Base-by-base conservation (phyloP, 37 sponge, comb jelly and placozoan species). In the Aphrocallistes beatrix region DNA sequence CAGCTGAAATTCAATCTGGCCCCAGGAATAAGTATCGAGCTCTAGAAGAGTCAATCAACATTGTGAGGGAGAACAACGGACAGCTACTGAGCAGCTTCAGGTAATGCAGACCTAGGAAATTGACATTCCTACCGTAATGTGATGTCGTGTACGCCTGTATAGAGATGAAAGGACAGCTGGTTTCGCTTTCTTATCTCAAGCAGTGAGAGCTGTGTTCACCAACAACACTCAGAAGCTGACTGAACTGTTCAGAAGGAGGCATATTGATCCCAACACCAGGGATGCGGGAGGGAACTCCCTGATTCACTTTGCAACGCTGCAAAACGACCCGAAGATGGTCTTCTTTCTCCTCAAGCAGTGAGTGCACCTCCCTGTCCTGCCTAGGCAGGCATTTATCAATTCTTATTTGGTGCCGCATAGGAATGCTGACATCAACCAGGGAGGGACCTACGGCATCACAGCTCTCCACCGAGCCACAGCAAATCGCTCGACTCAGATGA, bases 391-490 rank as follows among this genome's bases (percentile, higher is more conserved):
- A 6, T 19, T 25, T 30, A 60, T 60, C n/a, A 60, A 60, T n/a
- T n/a, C n/a, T n/a, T n/a, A n/a, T n/a, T n/a, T 47, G 17, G 17
- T 47, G 49, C 17, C 17, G 17, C 49, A 19, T 60, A 60, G 75
- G 75, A 60, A 13, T 60, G 75, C 75, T 3, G 75, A 60, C 75
- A 60, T 60, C n/a, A 60, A 60, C 34, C 75, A 60, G 75, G 75
- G 75, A 60, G 75, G 34, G 25, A 60, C 25, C 6, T 30, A 60
- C n/a, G 75, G 75, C 34, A 13, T 13, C 25, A 60, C 75, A 13
- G 28, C 75, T 13, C 75, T 60, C 6, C 75, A 60, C n/a, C 3
- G 75, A 6, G 75, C 75, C 34, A 30, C 75, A 19, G 75, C 75
- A 25, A 13, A 13, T 13, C 21, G n/a, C 75, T 60, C 75, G 6